These are phyloP conservation scores for Hydrolagus colliei DNA, from an alignment of 2,797 vertebrate genomes.

Conservation along the genomic window DNA sequence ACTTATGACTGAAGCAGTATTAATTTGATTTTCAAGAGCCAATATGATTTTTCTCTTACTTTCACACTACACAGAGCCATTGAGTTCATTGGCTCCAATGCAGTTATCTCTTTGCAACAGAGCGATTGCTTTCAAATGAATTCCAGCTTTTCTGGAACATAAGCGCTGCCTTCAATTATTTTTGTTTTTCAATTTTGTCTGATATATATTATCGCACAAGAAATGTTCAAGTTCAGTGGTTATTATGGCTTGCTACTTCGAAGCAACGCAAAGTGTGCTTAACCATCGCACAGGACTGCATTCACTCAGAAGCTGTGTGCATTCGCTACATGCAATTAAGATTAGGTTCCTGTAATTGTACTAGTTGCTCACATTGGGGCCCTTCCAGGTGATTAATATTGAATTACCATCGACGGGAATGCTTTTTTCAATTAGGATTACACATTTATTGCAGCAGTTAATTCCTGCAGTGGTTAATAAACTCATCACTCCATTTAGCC, in stretches of 20 bases:
- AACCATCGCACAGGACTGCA: too few species aligned
- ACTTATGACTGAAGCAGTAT: too few species aligned
- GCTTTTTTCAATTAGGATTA: not conserved
- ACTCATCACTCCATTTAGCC: slow-evolving; percentile 15
- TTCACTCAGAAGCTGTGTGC: not conserved
- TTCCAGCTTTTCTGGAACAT: not conserved
- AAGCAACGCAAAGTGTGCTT: not conserved
- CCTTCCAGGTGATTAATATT: not conserved
- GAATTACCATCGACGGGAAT: not conserved
- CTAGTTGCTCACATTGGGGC: not conserved
- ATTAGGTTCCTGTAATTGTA: slow-evolving; percentile 3
- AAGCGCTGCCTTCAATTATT: not conserved
- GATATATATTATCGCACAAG: not conserved
- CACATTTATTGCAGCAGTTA: not conserved
- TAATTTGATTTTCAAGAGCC: too few species aligned
- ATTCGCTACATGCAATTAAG: slow-evolving; percentile 7
- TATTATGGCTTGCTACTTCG: not conserved
- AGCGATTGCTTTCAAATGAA: not conserved
- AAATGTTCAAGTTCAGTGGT: not conserved
- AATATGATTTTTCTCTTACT: not conserved
- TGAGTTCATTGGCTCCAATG: not conserved
- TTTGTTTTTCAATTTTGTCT: not conserved
- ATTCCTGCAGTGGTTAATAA: slow-evolving; percentile 3
- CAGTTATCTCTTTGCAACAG: not conserved
- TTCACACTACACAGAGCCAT: not conserved